phyloP scores from a whole-genome alignment of 2,797 vertebrate genomes.

The Ctenopoma kingsleyae region DNA sequence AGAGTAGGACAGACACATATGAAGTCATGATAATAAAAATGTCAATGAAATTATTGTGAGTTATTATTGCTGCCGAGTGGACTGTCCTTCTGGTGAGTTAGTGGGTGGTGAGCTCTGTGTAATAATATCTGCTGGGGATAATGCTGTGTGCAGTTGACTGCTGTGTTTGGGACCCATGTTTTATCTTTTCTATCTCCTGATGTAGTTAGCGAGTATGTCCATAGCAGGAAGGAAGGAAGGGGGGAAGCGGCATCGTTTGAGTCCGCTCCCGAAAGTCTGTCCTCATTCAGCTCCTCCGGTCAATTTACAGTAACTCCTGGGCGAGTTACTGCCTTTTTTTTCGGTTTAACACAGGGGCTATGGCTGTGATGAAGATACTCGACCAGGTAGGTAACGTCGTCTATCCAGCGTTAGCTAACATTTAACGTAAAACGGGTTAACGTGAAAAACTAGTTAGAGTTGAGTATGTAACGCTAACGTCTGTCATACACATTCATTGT shows the following conservation, averaged over 20 bases:
- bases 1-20: too few relatives aligned
- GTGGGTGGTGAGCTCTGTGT: background rate
- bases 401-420: background rate
- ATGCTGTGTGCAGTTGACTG: background rate
- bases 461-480: background rate
- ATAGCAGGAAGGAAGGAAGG: slow-evolving; percentile 61
- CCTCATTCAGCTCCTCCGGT: slow-evolving; percentile 5
- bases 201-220: slow-evolving; percentile 26
- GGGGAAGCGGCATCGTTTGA: slow-evolving; percentile 29
- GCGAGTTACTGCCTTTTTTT: slow-evolving; percentile 31
- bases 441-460: background rate
- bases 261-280: slow-evolving; percentile 26
- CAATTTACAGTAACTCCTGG: slow-evolving; percentile 47
- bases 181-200: slow-evolving; percentile 22
- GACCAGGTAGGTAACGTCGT: slow-evolving; percentile 76
- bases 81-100: background rate
- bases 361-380: slow-evolving; percentile 77
- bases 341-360: slow-evolving; percentile 31
- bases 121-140: background rate
- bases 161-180: background rate
- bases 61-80: background rate
- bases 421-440: background rate
- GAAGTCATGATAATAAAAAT: background rate
- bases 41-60: background rate
- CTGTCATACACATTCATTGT: background rate